Base-by-base conservation (phyloP, 2,888 invertebrate species). In the Melitaea athalia region DNA sequence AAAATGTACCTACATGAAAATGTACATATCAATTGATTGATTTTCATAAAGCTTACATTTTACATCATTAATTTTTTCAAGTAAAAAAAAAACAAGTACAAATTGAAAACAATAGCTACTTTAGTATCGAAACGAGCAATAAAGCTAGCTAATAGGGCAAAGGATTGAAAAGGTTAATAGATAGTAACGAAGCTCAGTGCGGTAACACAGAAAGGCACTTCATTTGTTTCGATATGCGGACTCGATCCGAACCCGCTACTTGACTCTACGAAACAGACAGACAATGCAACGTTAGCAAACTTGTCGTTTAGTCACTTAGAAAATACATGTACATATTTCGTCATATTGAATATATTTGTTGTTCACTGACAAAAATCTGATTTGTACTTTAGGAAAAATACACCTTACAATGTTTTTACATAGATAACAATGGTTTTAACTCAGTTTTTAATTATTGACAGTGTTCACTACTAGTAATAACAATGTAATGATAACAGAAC, bases 191-290 rank as follows among this genome's bases (percentile, higher is more conserved):
- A 60, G 45, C 53, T 50, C 60, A 17, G 60, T 65, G 65, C 65
- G 65, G 65, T 65, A 59, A 69, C 69, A 69, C 43, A 67, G 67
- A 67, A 69, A 15, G 63, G 60, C 69, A 70, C 69, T 70, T 67
- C 57, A 67, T 67, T 67, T 70, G 63, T 45, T 70, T 67, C 67
- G 63, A 61, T 67, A 67, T 70, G 70, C 67, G 61, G 61, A 70
- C 45, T 61, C 67, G 50, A 67, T 70, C 63, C 57, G 61, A 65
- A 52, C 52, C 10, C 52, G 33, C 60, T 60, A 24, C 60, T 45
- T 45, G 60, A 57, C 38, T 57, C 11, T 42, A 57, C 57, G 57
- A 57, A n/a, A 10, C 38, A 42, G 38, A 10, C 43, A 43, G 43
- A 65, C 38, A 60, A 60, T 53, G 52, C 52, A 60, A 52, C 43